Evolutionary conservation across 2,797 vertebrate genomes (phyloP), one percentile per base, ranked within the genome.

Genomic region (Pangasius krempfi): DNA sequence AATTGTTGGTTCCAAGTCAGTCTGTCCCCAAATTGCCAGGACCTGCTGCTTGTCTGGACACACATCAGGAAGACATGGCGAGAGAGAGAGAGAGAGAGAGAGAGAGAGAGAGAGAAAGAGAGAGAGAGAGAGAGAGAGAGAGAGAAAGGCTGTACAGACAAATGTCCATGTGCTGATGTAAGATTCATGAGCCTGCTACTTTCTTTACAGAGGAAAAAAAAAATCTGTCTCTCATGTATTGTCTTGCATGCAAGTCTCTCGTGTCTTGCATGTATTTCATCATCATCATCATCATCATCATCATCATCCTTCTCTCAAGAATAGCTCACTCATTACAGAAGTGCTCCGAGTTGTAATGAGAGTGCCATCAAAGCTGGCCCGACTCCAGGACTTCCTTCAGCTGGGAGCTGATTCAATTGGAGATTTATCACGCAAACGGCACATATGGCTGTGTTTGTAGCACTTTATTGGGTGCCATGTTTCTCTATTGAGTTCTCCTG

Each of bases 1-100:
- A 95, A 93, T 94, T 94, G 93, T 88, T 89, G 87, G 88, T 90
- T 93, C 78, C 54, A 68, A 92, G 89, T 92, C 92, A 91, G 91
- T 89, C 81, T 87, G 86, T 86, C 25, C 22, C 16, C 3, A 89
- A 91, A 92, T 81, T 33, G 16, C 40, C 87, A 66, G 44, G 89
- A 90, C 90, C 85, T 89, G 58, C 92, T 40, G 84, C 91, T 91
- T 88, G 90, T 93, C 92, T 92, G 87, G 86, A 93, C 76, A 83
- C 88, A 85, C 88, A 92, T 93, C 92, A 91, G 78, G 90, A 90
- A 87, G 84, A 79, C n/a, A 89, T 20, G 20, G 20, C 44, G 85
- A 87, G 89, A 86, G 72, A 88, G 79, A 81, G 8, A 80, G n/a
- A 56, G 33, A 40, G 79, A 44, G 22, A 81, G 33, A 89, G 85